Evolutionary conservation across 23 tunicate genomes (phyloP).

Genomic region (Botrylloides violaceus): DNA sequence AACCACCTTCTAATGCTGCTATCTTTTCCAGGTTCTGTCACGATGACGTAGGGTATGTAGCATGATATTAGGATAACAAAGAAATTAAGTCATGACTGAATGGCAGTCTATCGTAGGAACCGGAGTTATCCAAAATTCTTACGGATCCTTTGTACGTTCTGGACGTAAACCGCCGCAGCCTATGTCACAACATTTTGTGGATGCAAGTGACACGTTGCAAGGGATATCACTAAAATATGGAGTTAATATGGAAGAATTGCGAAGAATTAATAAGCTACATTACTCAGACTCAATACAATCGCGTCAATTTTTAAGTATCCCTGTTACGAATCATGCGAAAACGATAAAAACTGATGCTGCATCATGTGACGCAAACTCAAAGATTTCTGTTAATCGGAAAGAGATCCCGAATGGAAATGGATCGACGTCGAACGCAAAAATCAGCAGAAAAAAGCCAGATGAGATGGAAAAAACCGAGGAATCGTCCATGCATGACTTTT

Average conservation of each 20-base stretch:
- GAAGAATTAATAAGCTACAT: constrained; percentile 69
- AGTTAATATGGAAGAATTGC: constrained; percentile 42
- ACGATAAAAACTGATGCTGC: neutral
- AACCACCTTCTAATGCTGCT: too few species aligned
- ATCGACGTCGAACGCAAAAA: neutral
- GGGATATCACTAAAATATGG: constrained; percentile 66
- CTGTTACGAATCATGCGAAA: constrained; percentile 16
- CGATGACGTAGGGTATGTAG: too few species aligned
- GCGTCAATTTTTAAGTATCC: constrained; percentile 40
- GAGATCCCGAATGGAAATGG: neutral
- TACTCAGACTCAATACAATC: constrained; percentile 49
- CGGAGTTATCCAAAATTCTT: constrained; percentile 38
- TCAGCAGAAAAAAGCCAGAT: neutral
- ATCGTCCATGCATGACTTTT: constrained; percentile 7
- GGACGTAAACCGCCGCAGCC: constrained; percentile 28
- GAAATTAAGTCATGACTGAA: constrained; percentile 52
- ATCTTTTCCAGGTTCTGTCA: too few species aligned
- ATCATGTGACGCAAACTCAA: neutral
- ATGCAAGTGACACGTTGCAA: constrained; percentile 53
- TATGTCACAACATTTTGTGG: constrained; percentile 35
- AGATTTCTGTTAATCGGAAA: neutral
- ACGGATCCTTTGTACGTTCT: constrained; percentile 64
- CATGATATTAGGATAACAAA: too few species aligned
- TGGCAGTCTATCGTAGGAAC: constrained; percentile 59
- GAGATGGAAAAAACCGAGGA: neutral